Evolutionary conservation across 2,113 vertebrate genomes (phyloP).

Genomic region (Sigmodon hispidus): DNA sequence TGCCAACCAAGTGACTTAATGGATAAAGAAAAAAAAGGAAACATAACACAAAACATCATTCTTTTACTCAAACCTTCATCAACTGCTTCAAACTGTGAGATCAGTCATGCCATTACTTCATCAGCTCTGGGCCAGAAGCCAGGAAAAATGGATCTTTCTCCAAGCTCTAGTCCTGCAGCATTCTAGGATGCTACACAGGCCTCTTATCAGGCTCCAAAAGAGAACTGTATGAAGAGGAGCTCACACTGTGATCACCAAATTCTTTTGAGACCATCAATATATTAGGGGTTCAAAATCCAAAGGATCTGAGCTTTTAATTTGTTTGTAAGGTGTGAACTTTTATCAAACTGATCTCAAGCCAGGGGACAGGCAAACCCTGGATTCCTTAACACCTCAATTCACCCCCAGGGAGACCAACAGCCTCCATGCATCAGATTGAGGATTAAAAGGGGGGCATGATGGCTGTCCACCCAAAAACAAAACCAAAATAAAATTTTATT

Average conservation of each 20-base stretch:
- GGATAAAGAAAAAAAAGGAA: constrained; percentile 17
- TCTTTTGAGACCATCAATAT: neutral
- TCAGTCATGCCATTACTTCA: neutral
- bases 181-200: neutral
- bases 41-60: neutral
- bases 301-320: neutral
- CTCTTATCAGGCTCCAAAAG: neutral
- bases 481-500: neutral
- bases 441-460: neutral
- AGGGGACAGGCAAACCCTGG: neutral
- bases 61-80: neutral
- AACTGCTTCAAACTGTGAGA: neutral
- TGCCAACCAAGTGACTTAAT: neutral
- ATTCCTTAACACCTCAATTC: neutral
- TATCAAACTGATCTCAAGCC: neutral
- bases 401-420: neutral
- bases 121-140: neutral
- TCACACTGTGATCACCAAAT: constrained; percentile 3
- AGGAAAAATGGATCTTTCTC: constrained; percentile 4
- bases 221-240: neutral
- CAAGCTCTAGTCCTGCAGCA: neutral
- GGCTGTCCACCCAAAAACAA: neutral
- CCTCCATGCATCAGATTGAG: neutral
- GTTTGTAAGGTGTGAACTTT: neutral
- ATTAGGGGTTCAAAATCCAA: neutral